Evolutionary conservation across 35 echinoderm and acorn worm genomes (phyloP).

Genomic region (Eucidaris tribuloides): DNA sequence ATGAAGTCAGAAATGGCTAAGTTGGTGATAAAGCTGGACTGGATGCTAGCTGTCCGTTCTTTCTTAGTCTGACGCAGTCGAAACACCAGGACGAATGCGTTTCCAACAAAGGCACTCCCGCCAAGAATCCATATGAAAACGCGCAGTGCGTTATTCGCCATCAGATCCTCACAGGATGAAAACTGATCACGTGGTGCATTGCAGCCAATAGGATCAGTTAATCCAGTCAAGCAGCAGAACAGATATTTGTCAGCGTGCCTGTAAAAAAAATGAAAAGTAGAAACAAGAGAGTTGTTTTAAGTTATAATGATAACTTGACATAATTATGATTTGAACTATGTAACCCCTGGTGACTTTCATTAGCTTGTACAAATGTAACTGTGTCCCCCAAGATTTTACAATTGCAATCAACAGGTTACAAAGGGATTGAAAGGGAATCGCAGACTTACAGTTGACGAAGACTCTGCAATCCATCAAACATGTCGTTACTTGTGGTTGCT

Average conservation of each 20-base stretch:
- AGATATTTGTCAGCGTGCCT: conserved; percentile 11
- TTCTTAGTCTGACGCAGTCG: background rate
- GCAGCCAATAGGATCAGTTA: background rate
- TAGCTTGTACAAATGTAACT: background rate
- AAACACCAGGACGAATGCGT: conserved; percentile 28
- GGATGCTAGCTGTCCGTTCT: background rate
- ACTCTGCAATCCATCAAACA: background rate
- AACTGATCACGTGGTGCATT: conserved; percentile 22
- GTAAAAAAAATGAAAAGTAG: background rate
- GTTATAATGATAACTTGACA: background rate
- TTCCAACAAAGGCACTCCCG: conserved; percentile 50
- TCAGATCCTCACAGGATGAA: conserved; percentile 39
- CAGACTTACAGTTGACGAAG: background rate
- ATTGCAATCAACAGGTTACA: background rate
- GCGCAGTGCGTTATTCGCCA: conserved; percentile 29
- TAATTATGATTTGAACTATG: no score
- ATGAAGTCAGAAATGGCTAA: conserved; percentile 51
- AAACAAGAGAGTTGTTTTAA: background rate
- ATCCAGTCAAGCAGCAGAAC: conserved; percentile 1
- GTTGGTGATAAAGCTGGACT: conserved; percentile 38
- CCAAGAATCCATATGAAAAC: conserved; percentile 55
- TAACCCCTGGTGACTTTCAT: no score
- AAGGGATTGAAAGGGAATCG: background rate
- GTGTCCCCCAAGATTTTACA: background rate
- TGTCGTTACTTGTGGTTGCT: background rate